A percentile compares a stretch with the other conserved stretches of the same genome.
Evolutionary conservation across 2,797 vertebrate genomes (phyloP).

Genomic region (Clarias fuscus): DNA sequence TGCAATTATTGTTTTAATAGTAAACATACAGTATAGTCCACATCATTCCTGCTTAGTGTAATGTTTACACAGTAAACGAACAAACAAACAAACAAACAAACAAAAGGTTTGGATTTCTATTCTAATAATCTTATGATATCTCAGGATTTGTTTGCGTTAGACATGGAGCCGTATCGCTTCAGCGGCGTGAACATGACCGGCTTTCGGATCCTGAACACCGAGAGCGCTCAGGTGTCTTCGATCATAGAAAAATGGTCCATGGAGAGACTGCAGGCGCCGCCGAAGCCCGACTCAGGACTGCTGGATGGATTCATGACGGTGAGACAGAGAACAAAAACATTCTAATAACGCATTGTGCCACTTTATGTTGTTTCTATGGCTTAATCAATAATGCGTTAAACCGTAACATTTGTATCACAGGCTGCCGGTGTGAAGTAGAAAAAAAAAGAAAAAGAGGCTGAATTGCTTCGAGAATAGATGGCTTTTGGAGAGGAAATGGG

Average conservation of each 20-base stretch:
- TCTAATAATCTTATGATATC: conserved; percentile 40
- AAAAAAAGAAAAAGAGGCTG: background rate
- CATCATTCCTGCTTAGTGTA: background rate
- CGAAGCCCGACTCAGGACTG: conserved; percentile 95
- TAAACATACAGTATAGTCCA: background rate
- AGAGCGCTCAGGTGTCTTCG: conserved; percentile 92
- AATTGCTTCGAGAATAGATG: background rate
- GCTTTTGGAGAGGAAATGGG: background rate
- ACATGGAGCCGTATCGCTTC: conserved; percentile 95
- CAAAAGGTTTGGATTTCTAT: background rate
- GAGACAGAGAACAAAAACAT: background rate
- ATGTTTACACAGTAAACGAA: too few relatives aligned
- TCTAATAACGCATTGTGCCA: background rate
- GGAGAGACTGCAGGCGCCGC: conserved; percentile 94
- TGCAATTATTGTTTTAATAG: background rate
- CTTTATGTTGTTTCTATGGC: background rate
- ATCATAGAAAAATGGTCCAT: conserved; percentile 99
- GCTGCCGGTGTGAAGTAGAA: background rate
- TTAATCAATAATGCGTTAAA: background rate
- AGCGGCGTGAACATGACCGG: conserved; percentile 99
- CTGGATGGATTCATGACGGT: conserved; percentile 98
- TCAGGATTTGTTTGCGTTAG: conserved; percentile 94
- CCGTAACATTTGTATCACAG: background rate
- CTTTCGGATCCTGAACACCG: conserved; percentile 94
- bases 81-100: too few relatives aligned